Conservation (phyloP, 2,797 vertebrate genomes). For the Cuculus canorus region DNA sequence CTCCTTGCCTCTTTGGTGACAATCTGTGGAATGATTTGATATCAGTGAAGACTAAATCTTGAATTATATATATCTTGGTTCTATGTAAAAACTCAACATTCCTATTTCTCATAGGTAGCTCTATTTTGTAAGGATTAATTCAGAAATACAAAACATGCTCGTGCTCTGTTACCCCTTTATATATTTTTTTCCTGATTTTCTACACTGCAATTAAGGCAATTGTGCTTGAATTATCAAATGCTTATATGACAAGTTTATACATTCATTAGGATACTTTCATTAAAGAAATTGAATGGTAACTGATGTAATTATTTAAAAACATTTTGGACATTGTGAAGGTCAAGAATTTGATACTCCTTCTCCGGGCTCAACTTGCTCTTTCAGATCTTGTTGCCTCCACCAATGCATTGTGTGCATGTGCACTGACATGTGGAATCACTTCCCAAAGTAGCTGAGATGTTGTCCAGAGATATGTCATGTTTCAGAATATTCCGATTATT, state of each 20-base stretch:
- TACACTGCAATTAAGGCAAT: neutral
- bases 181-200: neutral
- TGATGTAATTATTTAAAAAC: neutral
- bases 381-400: neutral
- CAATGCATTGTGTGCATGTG: neutral
- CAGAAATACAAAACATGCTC: neutral
- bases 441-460: neutral
- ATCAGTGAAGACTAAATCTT: neutral
- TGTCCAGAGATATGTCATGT: neutral
- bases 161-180: neutral
- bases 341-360: neutral
- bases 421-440: neutral
- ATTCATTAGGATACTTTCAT: neutral
- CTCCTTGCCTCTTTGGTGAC: neutral
- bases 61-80: neutral
- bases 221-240: neutral
- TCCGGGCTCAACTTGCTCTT: neutral
- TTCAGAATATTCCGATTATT: neutral
- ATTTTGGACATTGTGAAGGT: neutral
- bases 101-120: neutral
- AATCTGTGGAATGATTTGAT: neutral
- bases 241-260: neutral
- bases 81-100: neutral
- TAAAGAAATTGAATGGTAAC: neutral
- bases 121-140: neutral